Evolutionary conservation across 2,888 invertebrate genomes (phyloP), one percentile per base, ranked within the genome.

Genomic region (Deilephila elpenor): DNA sequence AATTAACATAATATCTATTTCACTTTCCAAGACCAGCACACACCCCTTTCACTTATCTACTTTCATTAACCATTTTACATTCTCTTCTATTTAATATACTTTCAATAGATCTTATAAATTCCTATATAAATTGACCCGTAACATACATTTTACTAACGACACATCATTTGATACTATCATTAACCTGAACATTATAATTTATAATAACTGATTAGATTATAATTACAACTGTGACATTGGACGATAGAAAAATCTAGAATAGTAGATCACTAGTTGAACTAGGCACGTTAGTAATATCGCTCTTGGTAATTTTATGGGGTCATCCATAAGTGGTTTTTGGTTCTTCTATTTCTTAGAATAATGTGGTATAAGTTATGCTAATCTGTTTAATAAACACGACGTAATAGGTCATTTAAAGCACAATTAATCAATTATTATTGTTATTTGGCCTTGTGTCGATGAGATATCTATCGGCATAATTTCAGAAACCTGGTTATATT

Each of bases 141-240:
- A 20, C 20, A 19, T 34, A n/a, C 3, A 8, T 34, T 56, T 67
- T 51, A 44, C 44, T 44, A 67, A 67, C 25, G 44, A 61, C 61
- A 11, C 61, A 20, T 37, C 3, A 67, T 67, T 67, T 67, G 8
- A 25, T 14, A 20, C 20, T 44, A 67, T 67, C 37, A 67, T 67
- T 67, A 44, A 44, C 51, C 67, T 25, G 51, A 14, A 25, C 67
- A 7, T 67, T 51, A 25, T 51, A 51, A 67, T 67, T 20, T 44
- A 19, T 37, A 51, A 32, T 51, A 25, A 14, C 17, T 51, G 67
- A 67, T 67, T 67, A 67, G 67, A 67, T 67, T 70, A 72, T 73
- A 73, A 74, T 59, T 17, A 61, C 44, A 51, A 37, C n/a, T 44
- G 25, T 67, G 67, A 67, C 67, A 67, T 67, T 67, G 67, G 14